Evolutionary conservation across 2,113 vertebrate genomes (phyloP).

Genomic region (Peucedramus taeniatus): DNA sequence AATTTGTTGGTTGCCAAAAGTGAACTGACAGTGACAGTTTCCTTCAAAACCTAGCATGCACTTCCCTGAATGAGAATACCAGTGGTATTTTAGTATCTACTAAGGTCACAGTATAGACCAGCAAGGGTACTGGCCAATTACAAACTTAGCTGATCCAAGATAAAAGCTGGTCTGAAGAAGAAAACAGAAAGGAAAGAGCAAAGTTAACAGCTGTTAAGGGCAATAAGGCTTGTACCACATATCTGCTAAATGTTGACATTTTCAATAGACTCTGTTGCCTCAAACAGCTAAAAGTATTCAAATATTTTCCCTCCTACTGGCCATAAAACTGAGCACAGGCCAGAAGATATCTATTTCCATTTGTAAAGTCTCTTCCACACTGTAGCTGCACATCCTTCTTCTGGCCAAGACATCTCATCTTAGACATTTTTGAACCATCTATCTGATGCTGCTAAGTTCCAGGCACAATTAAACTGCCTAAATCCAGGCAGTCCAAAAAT

Average conservation of each 20-base stretch:
- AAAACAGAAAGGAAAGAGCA: background rate
- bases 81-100: background rate
- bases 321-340: background rate
- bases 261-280: background rate
- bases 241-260: background rate
- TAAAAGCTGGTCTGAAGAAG: background rate
- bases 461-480: background rate
- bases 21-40: background rate
- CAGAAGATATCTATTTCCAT: background rate
- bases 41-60: background rate
- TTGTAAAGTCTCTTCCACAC: background rate
- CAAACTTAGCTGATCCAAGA: background rate
- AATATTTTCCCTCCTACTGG: background rate
- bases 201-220: background rate
- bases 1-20: background rate
- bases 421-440: rapidly evolving
- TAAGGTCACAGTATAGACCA: background rate
- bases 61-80: background rate
- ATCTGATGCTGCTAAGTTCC: background rate
- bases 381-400: background rate
- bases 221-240: background rate
- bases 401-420: background rate
- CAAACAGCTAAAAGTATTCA: background rate
- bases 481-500: background rate
- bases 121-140: background rate